A percentile compares a stretch with the other conserved stretches of the same genome.
phyloP scores from a whole-genome alignment of 2,888 invertebrate genomes.

The Coelopa pilipes region DNA sequence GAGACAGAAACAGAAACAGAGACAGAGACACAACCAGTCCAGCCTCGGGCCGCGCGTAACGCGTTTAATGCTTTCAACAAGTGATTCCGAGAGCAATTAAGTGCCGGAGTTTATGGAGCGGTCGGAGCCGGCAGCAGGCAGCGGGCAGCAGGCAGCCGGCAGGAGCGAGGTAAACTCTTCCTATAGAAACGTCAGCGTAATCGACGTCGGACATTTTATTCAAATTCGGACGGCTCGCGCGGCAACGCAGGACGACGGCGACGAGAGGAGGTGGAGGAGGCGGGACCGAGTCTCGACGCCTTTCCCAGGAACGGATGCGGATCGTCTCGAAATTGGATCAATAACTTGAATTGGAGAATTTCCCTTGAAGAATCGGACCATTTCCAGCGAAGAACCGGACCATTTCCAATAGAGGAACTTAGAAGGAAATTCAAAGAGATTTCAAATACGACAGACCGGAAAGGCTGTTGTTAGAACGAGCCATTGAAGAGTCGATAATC shows the following conservation, averaged over 20 bases:
- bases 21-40: background rate
- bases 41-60: slow-evolving; percentile 15
- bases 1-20: no score
- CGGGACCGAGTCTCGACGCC: no score
- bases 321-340: no score
- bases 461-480: no score
- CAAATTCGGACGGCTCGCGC: background rate
- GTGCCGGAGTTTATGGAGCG: slow-evolving; percentile 29
- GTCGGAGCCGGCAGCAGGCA: slow-evolving; percentile 14
- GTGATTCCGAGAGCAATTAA: slow-evolving; percentile 28
- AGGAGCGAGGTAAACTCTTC: slow-evolving; percentile 20
- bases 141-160: background rate
- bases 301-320: no score
- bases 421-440: no score
- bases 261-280: background rate
- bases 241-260: background rate
- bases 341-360: no score
- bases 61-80: slow-evolving; percentile 37
- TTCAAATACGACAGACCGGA: no score
- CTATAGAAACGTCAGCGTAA: slow-evolving; percentile 29
- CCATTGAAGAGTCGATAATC: no score
- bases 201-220: slow-evolving; percentile 28
- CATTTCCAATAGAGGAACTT: no score
- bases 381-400: no score
- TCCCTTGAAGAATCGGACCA: no score